Conservation (phyloP, 1,140 invertebrate species). For the Megathymus violae region DNA sequence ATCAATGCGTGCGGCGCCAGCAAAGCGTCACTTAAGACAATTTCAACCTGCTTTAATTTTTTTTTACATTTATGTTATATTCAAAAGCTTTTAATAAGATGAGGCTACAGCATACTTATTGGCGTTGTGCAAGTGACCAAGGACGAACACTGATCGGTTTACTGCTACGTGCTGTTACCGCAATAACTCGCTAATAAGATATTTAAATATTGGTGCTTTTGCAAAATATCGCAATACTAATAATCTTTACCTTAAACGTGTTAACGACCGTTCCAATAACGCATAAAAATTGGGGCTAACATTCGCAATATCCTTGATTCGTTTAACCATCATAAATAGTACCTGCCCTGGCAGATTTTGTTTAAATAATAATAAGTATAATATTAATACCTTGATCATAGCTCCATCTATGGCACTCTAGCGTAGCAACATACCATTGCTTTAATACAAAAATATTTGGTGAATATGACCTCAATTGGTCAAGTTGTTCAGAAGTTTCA, state of each 20-base stretch:
- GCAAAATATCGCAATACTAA: conserved; percentile 10
- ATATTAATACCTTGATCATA: no score
- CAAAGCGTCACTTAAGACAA: conserved; percentile 51
- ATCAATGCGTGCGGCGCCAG: conserved; percentile 33
- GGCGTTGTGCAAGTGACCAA: conserved; percentile 71
- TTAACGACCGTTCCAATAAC: conserved; percentile 10
- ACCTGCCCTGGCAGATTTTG: no score
- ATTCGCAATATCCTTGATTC: conserved; percentile 15
- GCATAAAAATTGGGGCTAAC: conserved; percentile 40
- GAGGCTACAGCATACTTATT: conserved; percentile 65
- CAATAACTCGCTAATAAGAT: no score
- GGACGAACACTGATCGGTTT: conserved; percentile 59
- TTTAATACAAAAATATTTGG: no score
- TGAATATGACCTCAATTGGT: no score
- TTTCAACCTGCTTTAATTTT: conserved; percentile 60
- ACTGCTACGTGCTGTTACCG: conserved; percentile 48
- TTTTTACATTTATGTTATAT: conserved; percentile 50
- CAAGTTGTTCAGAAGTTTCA: no score
- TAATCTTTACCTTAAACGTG: background rate
- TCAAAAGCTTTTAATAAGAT: conserved; percentile 73
- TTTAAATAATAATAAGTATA: no score
- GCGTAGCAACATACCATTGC: no score
- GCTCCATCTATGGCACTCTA: no score
- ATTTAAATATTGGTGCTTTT: conserved; percentile 39
- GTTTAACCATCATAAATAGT: conserved; percentile 5